phyloP scores from a whole-genome alignment of 2,113 vertebrate species.

The Pedetes capensis region DNA sequence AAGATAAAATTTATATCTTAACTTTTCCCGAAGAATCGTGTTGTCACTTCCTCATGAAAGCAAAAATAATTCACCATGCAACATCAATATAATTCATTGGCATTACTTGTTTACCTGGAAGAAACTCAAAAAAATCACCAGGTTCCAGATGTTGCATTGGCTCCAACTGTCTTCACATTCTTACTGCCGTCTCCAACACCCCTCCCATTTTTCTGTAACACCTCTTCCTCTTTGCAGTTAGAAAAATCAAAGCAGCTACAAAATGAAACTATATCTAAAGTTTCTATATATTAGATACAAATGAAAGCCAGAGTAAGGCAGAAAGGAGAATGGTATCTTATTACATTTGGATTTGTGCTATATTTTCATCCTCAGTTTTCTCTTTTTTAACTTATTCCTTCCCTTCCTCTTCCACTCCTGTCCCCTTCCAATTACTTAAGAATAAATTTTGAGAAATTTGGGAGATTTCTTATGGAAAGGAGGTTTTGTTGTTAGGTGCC shows the following conservation, averaged over 20 bases:
- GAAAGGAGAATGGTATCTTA: not conserved
- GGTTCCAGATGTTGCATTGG: not conserved
- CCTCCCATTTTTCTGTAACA: not conserved
- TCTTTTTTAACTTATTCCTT: not conserved
- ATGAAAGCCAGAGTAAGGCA: not conserved
- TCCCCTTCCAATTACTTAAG: not conserved
- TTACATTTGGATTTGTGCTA: not conserved
- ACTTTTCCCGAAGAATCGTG: not conserved
- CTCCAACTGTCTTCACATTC: not conserved
- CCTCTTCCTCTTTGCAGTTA: not conserved
- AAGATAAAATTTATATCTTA: not conserved
- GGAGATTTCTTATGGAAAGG: not conserved
- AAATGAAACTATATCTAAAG: not conserved
- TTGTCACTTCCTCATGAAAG: conserved; percentile 18
- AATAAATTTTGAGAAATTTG: not conserved
- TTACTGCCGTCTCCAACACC: not conserved
- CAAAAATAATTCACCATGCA: not conserved
- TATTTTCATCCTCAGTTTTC: not conserved
- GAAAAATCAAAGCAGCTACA: not conserved
- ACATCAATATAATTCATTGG: not conserved
- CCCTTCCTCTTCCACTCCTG: not conserved
- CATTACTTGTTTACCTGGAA: not conserved
- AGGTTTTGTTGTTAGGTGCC: no score
- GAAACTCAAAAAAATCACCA: not conserved
- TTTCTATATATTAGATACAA: not conserved